phyloP scores from a whole-genome alignment of 1,140 invertebrate species.

The Zaprionus vittiger region DNA sequence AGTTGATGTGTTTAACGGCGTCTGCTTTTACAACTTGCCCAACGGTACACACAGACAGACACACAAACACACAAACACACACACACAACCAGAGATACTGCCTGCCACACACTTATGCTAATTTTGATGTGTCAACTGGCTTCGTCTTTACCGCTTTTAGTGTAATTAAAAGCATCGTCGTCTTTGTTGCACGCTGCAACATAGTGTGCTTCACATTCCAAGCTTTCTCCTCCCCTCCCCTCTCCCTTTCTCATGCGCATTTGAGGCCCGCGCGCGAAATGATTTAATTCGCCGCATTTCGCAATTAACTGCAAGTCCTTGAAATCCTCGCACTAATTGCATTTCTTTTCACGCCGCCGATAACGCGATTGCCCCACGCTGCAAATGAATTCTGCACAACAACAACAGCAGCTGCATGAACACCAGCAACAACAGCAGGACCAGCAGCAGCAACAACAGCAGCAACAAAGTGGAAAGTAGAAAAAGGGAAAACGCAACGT shows the following conservation, averaged over 20 bases:
- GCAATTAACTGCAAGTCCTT: constrained; percentile 74
- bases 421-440: neutral
- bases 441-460: constrained; percentile 8
- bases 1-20: constrained; percentile 81
- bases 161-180: constrained; percentile 73
- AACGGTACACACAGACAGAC: constrained; percentile 27
- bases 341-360: constrained; percentile 77
- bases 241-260: neutral
- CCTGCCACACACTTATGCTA: constrained; percentile 70
- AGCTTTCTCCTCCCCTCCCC: too few relatives aligned
- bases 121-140: constrained; percentile 63
- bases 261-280: constrained; percentile 34
- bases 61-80: neutral
- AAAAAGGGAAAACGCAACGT: constrained; percentile 6
- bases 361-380: constrained; percentile 57
- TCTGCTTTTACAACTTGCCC: constrained; percentile 77
- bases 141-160: constrained; percentile 58
- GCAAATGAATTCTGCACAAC: constrained; percentile 58
- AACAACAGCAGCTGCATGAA: neutral
- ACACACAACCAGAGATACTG: neutral
- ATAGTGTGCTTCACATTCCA: constrained; percentile 20
- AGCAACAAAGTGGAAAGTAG: neutral
- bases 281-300: constrained; percentile 78
- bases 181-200: constrained; percentile 50
- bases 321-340: constrained; percentile 73